Conservation (phyloP, 2,113 vertebrate species). For the Notarius quadriscutis region DNA sequence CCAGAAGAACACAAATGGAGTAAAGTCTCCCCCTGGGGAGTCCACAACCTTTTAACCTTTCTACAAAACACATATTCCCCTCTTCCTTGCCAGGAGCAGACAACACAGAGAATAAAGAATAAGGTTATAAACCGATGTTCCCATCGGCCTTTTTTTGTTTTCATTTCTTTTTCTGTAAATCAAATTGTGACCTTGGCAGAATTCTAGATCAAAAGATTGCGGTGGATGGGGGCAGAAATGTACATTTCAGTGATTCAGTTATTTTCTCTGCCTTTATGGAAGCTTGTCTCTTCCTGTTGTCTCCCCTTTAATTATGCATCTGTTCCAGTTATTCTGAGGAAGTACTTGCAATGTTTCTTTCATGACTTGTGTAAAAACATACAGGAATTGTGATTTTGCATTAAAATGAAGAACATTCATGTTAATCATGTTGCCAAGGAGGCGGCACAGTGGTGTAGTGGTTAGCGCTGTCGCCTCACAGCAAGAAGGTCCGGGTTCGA, state of each 20-base stretch:
- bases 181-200: conserved; percentile 34
- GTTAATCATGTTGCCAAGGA: not conserved
- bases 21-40: conserved; percentile 41
- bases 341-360: not conserved
- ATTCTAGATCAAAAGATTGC: conserved; percentile 25
- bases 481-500: too few relatives aligned
- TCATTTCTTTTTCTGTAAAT: not conserved
- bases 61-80: conserved; percentile 36
- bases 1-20: conserved; percentile 35
- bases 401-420: not conserved
- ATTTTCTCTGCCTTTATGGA: not conserved
- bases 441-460: too few relatives aligned
- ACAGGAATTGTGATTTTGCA: not conserved
- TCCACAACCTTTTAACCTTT: conserved; percentile 53
- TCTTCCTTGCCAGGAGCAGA: conserved; percentile 37
- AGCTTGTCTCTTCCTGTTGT: not conserved
- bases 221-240: conserved; percentile 4
- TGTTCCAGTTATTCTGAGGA: not conserved
- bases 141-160: not conserved
- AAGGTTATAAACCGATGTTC: conserved; percentile 22
- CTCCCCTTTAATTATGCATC: not conserved
- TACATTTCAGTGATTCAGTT: not conserved
- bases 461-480: too few relatives aligned
- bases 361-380: not conserved
- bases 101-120: conserved; percentile 43